phyloP scores from a whole-genome alignment of 2,888 invertebrate genomes.

The Romanomermis culicivorax region DNA sequence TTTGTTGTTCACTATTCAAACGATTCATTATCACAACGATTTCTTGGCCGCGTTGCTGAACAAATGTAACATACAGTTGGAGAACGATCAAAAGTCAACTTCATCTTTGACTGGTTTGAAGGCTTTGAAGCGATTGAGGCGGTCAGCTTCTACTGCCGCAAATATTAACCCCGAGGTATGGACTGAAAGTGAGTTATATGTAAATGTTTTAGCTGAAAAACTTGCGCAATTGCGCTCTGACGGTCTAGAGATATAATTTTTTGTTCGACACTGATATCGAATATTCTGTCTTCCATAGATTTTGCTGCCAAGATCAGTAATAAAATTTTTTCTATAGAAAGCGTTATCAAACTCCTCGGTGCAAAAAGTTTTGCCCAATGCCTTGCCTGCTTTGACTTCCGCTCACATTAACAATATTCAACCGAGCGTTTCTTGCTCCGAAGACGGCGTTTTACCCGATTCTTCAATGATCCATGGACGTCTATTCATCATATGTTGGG shows the following conservation, averaged over 20 bases:
- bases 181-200: background rate
- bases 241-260: too few species aligned
- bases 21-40: slow-evolving; percentile 1
- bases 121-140: background rate
- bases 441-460: background rate
- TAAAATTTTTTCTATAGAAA: too few species aligned
- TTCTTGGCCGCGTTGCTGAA: background rate
- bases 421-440: background rate
- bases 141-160: background rate
- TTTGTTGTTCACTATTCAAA: background rate
- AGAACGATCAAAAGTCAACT: background rate
- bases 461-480: background rate
- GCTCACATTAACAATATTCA: background rate
- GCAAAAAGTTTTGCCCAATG: too few species aligned
- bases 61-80: background rate
- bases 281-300: too few species aligned
- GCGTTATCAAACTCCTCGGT: too few species aligned
- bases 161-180: background rate
- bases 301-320: too few species aligned
- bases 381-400: background rate
- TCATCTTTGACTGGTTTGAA: background rate
- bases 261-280: too few species aligned
- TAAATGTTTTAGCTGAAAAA: too few species aligned
- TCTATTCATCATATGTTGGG: background rate
- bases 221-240: background rate